Evolutionary conservation across 2,888 invertebrate species (phyloP), one percentile per base, ranked within the genome.

Genomic region (Penaeus monodon): DNA sequence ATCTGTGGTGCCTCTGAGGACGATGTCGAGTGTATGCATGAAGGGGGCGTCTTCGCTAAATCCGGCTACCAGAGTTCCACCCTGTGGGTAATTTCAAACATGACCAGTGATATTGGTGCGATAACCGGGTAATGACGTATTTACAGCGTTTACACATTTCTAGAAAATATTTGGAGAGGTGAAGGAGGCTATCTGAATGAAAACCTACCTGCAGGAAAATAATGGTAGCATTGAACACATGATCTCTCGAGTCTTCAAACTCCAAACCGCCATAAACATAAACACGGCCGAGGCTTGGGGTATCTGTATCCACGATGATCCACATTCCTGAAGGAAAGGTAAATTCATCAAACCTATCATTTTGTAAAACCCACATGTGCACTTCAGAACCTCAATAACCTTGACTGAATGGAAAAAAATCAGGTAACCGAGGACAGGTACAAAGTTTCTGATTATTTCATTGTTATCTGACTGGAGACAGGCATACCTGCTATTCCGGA

Each of bases 211-310:
- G 80, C 7, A 89, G 44, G 74, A 65, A 76, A 20, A 89, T 88
- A 64, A 85, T 85, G 64, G 87, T 84, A 8, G 85, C 82, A 33
- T 83, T 81, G 78, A 89, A 85, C 20, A 79, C 80, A 57, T 88
- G 84, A 57, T 89, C 85, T 85, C 68, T 83, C 2, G 79, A 77
- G 70, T 89, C 84, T 14, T 77, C 83, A 79, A 89, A 84, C 68
- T 89, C 89, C 22, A 89, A 78, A 29, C 70, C 77, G 3, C 86
- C 89, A 49, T 90, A 87, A 20, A 90, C 83, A 24, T 64, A 81
- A 6, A 90, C 84, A 2, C 80, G 80, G 1, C 63, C 84, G 6
- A 90, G 77, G 1, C 57, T 73, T 4, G 89, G 89, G 24, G 86
- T 82, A 1, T 7, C 64, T 10, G 65, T 78, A 66, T 90, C 89